Percentiles rank a stretch among this genome's conserved stretches.
phyloP scores from a whole-genome alignment of 2,888 invertebrate species.

The Colletes collaris region DNA sequence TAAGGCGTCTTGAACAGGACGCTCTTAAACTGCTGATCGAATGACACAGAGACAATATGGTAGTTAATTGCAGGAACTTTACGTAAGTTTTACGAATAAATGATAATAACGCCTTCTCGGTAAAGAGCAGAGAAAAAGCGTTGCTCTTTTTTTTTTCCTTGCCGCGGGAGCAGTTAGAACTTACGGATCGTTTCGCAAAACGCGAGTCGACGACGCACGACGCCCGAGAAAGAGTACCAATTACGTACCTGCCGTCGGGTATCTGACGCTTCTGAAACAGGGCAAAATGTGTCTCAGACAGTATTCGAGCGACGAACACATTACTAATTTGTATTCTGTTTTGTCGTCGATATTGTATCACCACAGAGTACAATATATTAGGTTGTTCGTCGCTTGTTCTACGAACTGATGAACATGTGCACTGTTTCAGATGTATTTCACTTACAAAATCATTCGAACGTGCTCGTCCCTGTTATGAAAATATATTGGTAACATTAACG shows the following conservation, averaged over 20 bases:
- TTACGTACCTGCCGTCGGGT: background rate
- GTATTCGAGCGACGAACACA: no score
- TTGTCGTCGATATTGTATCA: no score
- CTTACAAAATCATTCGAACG: no score
- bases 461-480: background rate
- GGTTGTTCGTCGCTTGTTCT: no score
- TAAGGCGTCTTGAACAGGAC: conserved; percentile 34
- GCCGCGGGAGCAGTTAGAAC: background rate
- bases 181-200: conserved; percentile 30
- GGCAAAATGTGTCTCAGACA: no score
- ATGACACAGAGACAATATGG: conserved; percentile 72
- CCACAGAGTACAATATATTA: no score
- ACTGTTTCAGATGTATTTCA: no score
- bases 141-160: background rate
- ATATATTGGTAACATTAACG: conserved; percentile 37
- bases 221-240: conserved; percentile 3
- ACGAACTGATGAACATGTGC: no score
- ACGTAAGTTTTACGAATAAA: conserved; percentile 27
- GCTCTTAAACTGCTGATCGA: conserved; percentile 70
- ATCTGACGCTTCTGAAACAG: background rate
- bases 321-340: no score
- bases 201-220: conserved; percentile 8
- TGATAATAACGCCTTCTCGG: background rate
- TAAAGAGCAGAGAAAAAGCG: background rate
- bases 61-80: conserved; percentile 35